phyloP scores from a whole-genome alignment of 2,113 vertebrate species.

The Dasyprocta punctata region DNA sequence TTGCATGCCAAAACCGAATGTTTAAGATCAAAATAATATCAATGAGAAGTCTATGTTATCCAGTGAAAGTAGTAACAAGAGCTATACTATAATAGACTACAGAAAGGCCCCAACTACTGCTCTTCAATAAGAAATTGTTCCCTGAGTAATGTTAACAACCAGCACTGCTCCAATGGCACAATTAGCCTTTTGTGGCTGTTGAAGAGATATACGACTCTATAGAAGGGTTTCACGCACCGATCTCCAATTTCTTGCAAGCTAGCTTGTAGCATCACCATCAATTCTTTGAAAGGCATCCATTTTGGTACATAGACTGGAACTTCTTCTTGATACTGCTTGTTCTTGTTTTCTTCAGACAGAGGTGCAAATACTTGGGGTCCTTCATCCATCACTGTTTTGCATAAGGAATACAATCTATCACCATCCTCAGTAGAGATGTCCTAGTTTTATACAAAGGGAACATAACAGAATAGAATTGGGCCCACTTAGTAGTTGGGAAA shows the following conservation, averaged over 20 bases:
- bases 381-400: conserved; percentile 93
- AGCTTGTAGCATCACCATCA: conserved; percentile 93
- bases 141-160: background rate
- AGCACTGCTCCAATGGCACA: background rate
- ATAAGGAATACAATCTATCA: conserved; percentile 92
- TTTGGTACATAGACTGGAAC: conserved; percentile 93
- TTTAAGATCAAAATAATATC: conserved; percentile 15
- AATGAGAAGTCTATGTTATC: background rate
- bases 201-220: background rate
- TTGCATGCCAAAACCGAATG: background rate
- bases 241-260: conserved; percentile 96
- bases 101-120: background rate
- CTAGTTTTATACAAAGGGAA: conserved; percentile 76
- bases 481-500: background rate
- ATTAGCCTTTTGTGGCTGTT: background rate
- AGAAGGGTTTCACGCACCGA: conserved; percentile 85
- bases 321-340: conserved; percentile 95
- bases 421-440: conserved; percentile 97
- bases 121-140: background rate
- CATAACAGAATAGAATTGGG: conserved; percentile 15
- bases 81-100: background rate
- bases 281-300: conserved; percentile 95
- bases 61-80: conserved; percentile 6
- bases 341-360: conserved; percentile 91
- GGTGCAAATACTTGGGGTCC: conserved; percentile 95